Conservation (phyloP, 23 tunicate genomes). For the Trididemnum miniatum region DNA sequence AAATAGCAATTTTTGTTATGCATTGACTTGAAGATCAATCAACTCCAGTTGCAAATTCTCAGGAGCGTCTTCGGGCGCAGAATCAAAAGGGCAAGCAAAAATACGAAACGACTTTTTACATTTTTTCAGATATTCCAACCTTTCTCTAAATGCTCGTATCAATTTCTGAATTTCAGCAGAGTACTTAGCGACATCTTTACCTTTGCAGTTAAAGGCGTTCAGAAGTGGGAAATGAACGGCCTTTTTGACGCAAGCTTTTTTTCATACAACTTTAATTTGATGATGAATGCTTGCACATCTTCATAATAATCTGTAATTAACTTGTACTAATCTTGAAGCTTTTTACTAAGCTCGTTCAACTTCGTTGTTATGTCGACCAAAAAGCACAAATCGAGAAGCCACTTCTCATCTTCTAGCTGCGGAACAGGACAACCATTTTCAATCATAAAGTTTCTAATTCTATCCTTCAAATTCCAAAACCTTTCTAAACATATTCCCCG, state of each 20-base stretch:
- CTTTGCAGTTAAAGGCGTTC: neutral
- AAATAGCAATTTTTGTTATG: neutral
- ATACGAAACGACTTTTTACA: too few species aligned
- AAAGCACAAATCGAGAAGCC: constrained; percentile 25
- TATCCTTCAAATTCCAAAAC: too few species aligned
- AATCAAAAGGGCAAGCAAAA: neutral
- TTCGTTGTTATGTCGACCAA: too few species aligned
- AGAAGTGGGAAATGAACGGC: constrained; percentile 29
- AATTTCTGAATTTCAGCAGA: neutral
- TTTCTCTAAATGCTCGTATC: neutral
- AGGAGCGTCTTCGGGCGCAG: neutral
- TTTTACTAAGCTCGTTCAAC: too few species aligned
- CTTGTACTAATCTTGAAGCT: neutral
- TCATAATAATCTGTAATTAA: constrained; percentile 7
- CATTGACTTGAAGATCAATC: neutral
- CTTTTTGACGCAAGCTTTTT: constrained; percentile 8
- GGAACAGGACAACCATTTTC: neutral
- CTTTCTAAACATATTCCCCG: constrained; percentile 15
- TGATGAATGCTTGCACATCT: neutral
- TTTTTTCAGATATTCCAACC: neutral
- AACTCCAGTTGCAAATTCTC: neutral
- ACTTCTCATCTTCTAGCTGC: neutral
- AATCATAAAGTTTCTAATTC: constrained; percentile 2
- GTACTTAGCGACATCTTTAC: neutral
- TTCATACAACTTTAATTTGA: constrained; percentile 17